Evolutionary conservation across 2,797 vertebrate species (phyloP).

Genomic region (Huso huso): DNA sequence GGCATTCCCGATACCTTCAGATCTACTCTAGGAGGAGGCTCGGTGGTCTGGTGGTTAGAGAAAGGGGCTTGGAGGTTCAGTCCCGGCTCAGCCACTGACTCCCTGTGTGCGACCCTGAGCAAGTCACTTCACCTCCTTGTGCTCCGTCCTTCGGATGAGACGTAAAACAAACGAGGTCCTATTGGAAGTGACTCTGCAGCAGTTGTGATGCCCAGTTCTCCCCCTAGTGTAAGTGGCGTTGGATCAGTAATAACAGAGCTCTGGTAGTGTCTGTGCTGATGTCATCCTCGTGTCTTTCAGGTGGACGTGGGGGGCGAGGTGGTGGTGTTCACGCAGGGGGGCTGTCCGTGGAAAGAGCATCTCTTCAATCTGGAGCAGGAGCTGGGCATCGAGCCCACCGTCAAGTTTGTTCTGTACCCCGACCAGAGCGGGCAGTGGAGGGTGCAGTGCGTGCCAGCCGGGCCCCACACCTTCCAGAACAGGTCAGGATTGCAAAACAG

Average conservation of each 20-base stretch:
- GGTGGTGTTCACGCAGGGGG: slow-evolving; percentile 65
- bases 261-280: neutral
- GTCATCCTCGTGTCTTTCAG: slow-evolving; percentile 42
- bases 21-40: no score
- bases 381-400: slow-evolving; percentile 52
- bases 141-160: no score
- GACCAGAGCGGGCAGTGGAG: slow-evolving; percentile 81
- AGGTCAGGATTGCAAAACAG: slow-evolving; percentile 53
- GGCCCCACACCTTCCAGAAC: slow-evolving; percentile 78
- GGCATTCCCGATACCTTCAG: no score
- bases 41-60: no score
- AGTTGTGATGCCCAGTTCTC: no score
- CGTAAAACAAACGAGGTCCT: no score
- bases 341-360: slow-evolving; percentile 93
- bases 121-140: no score
- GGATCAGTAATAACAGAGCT: no score
- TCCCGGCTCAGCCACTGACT: no score
- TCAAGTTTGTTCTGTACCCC: slow-evolving; percentile 72
- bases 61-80: neutral
- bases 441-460: slow-evolving; percentile 79
- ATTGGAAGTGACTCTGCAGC: neutral
- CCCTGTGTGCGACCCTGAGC: no score
- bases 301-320: slow-evolving; percentile 76
- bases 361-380: slow-evolving; percentile 73
- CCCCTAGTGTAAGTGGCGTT: no score